Conservation (phyloP, 2,888 invertebrate species). For the Hirudinaria manillensis region DNA sequence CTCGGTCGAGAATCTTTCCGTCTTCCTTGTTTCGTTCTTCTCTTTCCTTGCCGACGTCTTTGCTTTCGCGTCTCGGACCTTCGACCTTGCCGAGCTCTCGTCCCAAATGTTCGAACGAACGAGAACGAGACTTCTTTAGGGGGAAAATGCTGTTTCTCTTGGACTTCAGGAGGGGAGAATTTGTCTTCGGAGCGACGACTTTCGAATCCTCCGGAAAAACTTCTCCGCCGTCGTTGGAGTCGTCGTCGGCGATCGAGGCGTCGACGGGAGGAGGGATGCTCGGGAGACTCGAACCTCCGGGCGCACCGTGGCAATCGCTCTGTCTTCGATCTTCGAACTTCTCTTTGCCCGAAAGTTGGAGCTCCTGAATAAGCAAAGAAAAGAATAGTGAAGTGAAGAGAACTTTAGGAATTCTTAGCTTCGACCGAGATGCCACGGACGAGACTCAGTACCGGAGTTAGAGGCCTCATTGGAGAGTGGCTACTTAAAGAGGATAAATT, state of each 20-base stretch:
- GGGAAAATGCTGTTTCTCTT: slow-evolving; percentile 7
- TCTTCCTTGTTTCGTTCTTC: no score
- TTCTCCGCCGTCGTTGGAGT: not conserved
- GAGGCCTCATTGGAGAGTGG: not conserved
- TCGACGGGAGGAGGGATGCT: not conserved
- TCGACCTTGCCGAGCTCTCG: not conserved
- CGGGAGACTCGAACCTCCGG: not conserved
- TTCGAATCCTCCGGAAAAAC: not conserved
- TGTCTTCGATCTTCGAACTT: not conserved
- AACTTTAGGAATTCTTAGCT: not conserved
- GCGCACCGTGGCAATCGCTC: not conserved
- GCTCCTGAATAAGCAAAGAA: not conserved
- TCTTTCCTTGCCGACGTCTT: not conserved
- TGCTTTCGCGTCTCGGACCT: not conserved
- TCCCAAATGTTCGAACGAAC: slow-evolving; percentile 17
- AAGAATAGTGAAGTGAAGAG: not conserved
- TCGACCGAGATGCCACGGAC: not conserved
- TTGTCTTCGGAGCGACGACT: not conserved
- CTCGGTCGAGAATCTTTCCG: no score
- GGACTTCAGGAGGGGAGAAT: not conserved
- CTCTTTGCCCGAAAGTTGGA: not conserved
- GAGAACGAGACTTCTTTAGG: slow-evolving; percentile 4
- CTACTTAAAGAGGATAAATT: slow-evolving; percentile 10
- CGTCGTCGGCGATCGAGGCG: not conserved
- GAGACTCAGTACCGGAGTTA: not conserved